Evolutionary conservation across 2,888 invertebrate species (phyloP).

Genomic region (Lasioglossum vierecki): DNA sequence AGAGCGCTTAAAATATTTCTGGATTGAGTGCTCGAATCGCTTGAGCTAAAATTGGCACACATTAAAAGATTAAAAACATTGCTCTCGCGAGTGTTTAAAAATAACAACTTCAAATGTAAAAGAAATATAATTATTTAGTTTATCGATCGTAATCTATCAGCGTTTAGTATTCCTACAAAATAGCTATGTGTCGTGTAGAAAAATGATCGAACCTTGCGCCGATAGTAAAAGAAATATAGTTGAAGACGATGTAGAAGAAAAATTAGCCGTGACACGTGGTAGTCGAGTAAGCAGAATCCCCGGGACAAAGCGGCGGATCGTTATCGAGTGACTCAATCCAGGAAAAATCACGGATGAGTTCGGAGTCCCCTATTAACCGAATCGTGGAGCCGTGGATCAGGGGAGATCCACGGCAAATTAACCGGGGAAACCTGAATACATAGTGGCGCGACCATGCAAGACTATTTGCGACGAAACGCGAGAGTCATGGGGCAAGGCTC

Average conservation of each 20-base stretch:
- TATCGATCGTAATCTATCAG: too few relatives aligned
- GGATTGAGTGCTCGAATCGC: neutral
- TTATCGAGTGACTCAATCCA: constrained; percentile 38
- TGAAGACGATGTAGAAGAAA: too few relatives aligned
- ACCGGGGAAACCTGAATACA: constrained; percentile 46
- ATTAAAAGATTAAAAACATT: too few relatives aligned
- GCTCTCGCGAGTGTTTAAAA: too few relatives aligned
- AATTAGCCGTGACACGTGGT: too few relatives aligned
- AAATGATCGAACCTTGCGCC: too few relatives aligned
- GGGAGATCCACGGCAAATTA: constrained; percentile 55
- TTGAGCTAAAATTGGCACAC: too few relatives aligned
- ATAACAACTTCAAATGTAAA: too few relatives aligned
- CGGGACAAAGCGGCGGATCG: constrained; percentile 1
- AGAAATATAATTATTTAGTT: too few relatives aligned
- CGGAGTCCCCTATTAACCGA: constrained; percentile 27
- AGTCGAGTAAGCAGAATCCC: constrained; percentile 6
- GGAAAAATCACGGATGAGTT: constrained; percentile 45
- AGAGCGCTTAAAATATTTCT: neutral
- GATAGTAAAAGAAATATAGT: too few relatives aligned
- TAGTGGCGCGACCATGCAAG: constrained; percentile 10
- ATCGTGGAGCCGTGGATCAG: constrained; percentile 24
- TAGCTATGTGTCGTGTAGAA: too few relatives aligned
- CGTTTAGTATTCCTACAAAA: too few relatives aligned
- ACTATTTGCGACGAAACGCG: constrained; percentile 67
- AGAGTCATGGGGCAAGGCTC: constrained; percentile 66